Base-by-base conservation (phyloP, 2,888 invertebrate species). In the Caradrina kadenii region DNA sequence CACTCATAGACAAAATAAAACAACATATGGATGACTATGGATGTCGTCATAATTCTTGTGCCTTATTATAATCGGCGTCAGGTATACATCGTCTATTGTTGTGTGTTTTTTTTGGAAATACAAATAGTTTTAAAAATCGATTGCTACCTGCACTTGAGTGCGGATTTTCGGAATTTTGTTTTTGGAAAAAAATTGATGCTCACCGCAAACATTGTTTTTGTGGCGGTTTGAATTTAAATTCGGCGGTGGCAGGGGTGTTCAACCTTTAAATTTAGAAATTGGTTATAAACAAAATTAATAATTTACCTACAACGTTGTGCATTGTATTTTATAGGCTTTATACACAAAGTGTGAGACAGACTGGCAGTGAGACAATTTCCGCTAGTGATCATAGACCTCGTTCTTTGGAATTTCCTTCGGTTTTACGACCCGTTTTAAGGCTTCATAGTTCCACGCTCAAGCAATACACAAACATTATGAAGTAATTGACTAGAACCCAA, bases 121-220 rank as follows among this genome's bases (percentile, higher is more conserved):
- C 95, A 95, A 95, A 96, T 92, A 94, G 90, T 90, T 92, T 93
- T 92, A 88, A 92, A 89, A 89, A 92, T 89, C 91, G 91, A 93
- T 91, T 85, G 95, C 96, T 96, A 95, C 96, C 95, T 96, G 95
- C 90, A 82, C 86, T 90, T 87, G 91, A 94, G 93, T 92, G 93
- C 92, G 91, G 93, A 93, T 93, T 94, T 92, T 92, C 92, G 93
- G 94, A 91, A 93, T 93, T 92, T 91, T 66, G 89, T 88, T 88
- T 93, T 93, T 93, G 84, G 89, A 94, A 96, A 93, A 95, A 94
- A 89, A 76, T 84, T 88, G 86, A 93, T 92, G 93, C 91, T 93
- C 93, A 93, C 96, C 95, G 92, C 95, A 95, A 95, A 95, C 94
- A 95, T 94, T 94, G 95, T 95, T 94, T 95, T 94, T 96, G 90